Conservation (phyloP, 2,888 invertebrate genomes). For the Phyllotreta cruciferae region DNA sequence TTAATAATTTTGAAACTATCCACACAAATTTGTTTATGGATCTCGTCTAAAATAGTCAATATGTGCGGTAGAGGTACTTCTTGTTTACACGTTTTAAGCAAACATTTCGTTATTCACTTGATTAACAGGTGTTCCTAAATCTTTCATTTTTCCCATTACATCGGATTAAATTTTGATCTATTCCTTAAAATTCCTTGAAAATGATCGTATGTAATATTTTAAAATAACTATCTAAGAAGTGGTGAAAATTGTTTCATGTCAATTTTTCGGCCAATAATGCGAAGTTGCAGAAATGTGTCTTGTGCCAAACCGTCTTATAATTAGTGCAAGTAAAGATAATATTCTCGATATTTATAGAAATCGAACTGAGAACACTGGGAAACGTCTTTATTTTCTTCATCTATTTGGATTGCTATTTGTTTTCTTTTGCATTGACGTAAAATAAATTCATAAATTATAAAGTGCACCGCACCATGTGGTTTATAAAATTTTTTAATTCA, state of each 20-base stretch:
- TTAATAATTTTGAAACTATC: constrained; percentile 7
- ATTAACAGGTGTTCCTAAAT: no score
- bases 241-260: neutral
- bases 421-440: constrained; percentile 16
- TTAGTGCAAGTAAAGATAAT: constrained; percentile 10
- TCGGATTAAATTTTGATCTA: no score
- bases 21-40: constrained; percentile 9
- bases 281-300: constrained; percentile 4
- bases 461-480: constrained; percentile 8
- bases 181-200: no score
- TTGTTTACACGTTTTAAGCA: neutral
- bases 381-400: constrained; percentile 5
- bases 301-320: constrained; percentile 6
- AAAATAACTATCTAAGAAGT: neutral
- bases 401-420: constrained; percentile 9
- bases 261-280: neutral
- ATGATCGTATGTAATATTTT: no score
- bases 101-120: neutral
- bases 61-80: constrained; percentile 2
- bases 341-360: constrained; percentile 10
- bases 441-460: constrained; percentile 18
- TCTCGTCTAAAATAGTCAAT: neutral
- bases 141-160: no score
- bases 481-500: constrained; percentile 7
- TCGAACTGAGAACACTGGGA: constrained; percentile 6